phyloP scores from a whole-genome alignment of 1,140 invertebrate species.

The Ips nitidus region DNA sequence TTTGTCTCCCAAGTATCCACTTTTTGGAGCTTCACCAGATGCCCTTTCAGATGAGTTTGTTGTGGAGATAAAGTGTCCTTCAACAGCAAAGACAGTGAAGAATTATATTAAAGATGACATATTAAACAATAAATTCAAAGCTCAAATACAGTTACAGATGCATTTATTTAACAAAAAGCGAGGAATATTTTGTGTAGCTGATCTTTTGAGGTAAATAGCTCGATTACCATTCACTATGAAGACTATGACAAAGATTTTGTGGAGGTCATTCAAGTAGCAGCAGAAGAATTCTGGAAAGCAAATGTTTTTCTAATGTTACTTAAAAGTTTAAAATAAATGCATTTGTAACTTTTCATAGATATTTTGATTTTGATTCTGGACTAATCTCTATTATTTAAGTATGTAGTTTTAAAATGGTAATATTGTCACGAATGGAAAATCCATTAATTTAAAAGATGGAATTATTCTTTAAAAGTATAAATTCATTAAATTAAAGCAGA shows the following conservation, averaged over 20 bases:
- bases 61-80: slow-evolving; percentile 56
- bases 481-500: too few species aligned
- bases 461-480: too few species aligned
- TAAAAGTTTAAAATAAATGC: too few species aligned
- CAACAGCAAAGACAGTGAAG: slow-evolving; percentile 50
- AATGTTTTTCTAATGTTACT: too few species aligned
- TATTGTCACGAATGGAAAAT: too few species aligned
- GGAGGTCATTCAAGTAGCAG: slow-evolving; percentile 14
- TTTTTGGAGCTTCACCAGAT: slow-evolving; percentile 54
- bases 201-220: slow-evolving; percentile 39
- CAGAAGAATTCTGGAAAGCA: slow-evolving; percentile 31
- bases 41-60: slow-evolving; percentile 53
- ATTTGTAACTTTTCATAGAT: too few species aligned
- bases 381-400: too few species aligned
- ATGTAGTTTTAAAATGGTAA: too few species aligned
- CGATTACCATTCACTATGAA: slow-evolving; percentile 21
- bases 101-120: slow-evolving; percentile 38
- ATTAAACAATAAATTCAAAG: slow-evolving; percentile 52
- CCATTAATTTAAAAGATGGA: too few species aligned
- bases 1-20: slow-evolving; percentile 36
- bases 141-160: slow-evolving; percentile 58
- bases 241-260: slow-evolving; percentile 30
- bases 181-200: slow-evolving; percentile 38
- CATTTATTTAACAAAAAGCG: slow-evolving; percentile 46
- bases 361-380: too few species aligned